Evolutionary conservation across 2,888 invertebrate species (phyloP), one percentile per base, ranked within the genome.

Genomic region (Dynastes tityus): DNA sequence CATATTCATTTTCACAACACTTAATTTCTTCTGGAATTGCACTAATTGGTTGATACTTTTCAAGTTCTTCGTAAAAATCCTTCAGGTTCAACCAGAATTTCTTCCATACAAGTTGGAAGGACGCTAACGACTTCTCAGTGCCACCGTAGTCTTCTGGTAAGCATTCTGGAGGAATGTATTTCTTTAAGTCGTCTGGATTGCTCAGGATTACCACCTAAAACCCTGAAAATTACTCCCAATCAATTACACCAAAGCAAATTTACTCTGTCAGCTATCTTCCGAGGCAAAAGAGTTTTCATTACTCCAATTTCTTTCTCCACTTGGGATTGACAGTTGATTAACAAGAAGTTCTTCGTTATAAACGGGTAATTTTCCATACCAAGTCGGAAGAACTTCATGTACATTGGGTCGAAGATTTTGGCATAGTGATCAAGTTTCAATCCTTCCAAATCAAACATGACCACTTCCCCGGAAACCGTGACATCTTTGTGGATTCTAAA

Each of bases 111-210:
- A 5, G 2, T 40, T 9, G 40, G 9, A 40, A 40, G 5, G 6
- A 40, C 9, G 5, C 6, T 5, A 40, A 6, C 6, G 6, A 40
- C 5, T 9, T 6, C 0, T 40, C 40, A 6, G 4, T 8, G 0
- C 94, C 94, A 2, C 93, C 93, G 87, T 92, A 93, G 82, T 94
- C 93, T n/a, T 88, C 87, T 0, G 94, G 94, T 37, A 94, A 86
- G 32, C 92, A 89, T 40, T 91, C 90, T 8, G 89, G 89, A 0
- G 93, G 40, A 40, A 40, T 40, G 5, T 40, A 9, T 40, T 40
- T 40, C 8, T 40, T 9, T 9, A 40, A 40, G 5, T 6, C 6
- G 0, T 37, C 6, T 3, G 6, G 37, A 61, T 89, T 89, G 16
- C 89, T 85, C 82, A 91, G 90, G 13, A 91, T 84, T n/a, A 70